Base-by-base conservation (phyloP, 2,888 invertebrate species). In the Hydrotaea cyrtoneurina region DNA sequence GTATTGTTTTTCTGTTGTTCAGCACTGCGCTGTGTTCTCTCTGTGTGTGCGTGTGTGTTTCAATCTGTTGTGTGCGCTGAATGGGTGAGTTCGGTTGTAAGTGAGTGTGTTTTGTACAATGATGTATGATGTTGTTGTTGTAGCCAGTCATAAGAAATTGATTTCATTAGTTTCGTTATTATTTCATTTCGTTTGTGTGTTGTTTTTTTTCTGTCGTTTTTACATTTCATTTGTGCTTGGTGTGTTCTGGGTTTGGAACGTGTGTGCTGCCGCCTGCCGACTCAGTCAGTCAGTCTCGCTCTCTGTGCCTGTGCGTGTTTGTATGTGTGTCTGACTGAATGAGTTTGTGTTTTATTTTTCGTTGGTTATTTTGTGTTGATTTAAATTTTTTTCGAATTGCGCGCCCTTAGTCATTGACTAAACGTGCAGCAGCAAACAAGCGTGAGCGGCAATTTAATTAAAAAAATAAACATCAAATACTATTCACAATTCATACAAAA, bases 341-440 rank as follows among this genome's bases (percentile, higher is more conserved):
- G 36, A 3, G 39, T 39, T 31, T 36, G 64, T 39, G 46, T 69
- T 17, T 17, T 77, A 36, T 76, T 79, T 76, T 31, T 80, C 31
- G 31, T 86, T 86, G 81, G 83, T 78, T 86, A 80, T 83, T 78
- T 64, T 85, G 83, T 87, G 86, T 86, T 91, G 90, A 90, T 89
- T 90, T 91, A 89, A 88, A 90, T 90, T 90, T 90, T 89, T 90
- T 90, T 91, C 90, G 90, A 90, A 91, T 90, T 89, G 88, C 90
- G 90, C 90, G 91, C 91, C 90, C 90, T 90, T 90, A 91, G 90
- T 90, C 90, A 90, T 89, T 89, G 89, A 91, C 90, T 91, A 90
- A 90, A 90, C 90, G 90, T 90, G 90, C 81, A 86, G 76, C 80
- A 83, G 80, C 78, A 77, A 83, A 76, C 81, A 81, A 83, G 83